Evolutionary conservation across 2,113 vertebrate species (phyloP), one percentile per base, ranked within the genome.

Genomic region (Choloepus hoffmanni): DNA sequence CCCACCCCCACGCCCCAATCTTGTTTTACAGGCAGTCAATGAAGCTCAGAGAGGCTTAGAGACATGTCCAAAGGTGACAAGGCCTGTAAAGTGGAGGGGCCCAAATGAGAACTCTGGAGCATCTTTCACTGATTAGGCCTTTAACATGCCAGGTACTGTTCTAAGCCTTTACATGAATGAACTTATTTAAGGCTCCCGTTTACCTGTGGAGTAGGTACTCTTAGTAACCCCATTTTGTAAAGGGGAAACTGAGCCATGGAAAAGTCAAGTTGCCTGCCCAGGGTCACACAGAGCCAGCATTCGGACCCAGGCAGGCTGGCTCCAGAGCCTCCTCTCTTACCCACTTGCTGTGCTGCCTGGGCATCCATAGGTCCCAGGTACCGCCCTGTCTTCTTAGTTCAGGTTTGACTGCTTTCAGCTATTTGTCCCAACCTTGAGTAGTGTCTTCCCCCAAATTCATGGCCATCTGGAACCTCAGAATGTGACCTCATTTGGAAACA

Each of bases 221-320:
- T 33, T 58, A 48, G 45, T 12, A 70, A 7, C 7, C 8, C 45
- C 50, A 48, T 81, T 94, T 92, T 85, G 48, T n/a, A 91, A 70
- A 72, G 70, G 58, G 62, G n/a, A 78, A 95, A 72, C 89, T 10
- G 48, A 88, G 73, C n/a, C 43, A 62, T 14, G 15, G 90, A 30
- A 87, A 62, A 53, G 5, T 36, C 7, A 45, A 18, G 23, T 30
- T 33, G 92, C 40, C 84, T 83, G 60, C 89, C 36, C 58, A 89
- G 89, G 60, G 48, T 33, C 58, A 50, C 43, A 92, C 70, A 83
- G 86, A 96, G 76, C 55, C 30, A 58, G 90, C 68, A 79, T 60
- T 33, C 2, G 45, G 94, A 90, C 65, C 45, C 48, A 65, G 81
- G 74, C 33, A 68, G 90, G 23, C 63, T 72, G 55, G 33, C 50